phyloP scores from a whole-genome alignment of 2,797 vertebrate genomes.

The Lophotriccus pileatus region DNA sequence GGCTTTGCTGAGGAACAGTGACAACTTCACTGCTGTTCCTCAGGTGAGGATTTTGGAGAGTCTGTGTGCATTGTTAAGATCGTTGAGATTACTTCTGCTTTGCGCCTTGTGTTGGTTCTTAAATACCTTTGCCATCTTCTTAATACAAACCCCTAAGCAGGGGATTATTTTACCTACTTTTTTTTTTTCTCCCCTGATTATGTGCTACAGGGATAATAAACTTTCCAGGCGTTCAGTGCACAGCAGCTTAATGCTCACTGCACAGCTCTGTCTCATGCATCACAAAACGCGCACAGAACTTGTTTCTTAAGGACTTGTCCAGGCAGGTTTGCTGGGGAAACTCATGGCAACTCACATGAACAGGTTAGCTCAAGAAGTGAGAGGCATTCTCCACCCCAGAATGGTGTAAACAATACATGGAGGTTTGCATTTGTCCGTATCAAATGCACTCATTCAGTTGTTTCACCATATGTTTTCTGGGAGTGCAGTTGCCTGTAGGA shows the following conservation, averaged over 20 bases:
- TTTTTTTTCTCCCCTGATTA: background rate
- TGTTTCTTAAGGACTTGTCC: background rate
- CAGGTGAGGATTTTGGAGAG: background rate
- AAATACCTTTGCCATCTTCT: background rate
- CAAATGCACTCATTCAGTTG: background rate
- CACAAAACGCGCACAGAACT: background rate
- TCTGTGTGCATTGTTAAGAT: background rate
- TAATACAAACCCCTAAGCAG: background rate
- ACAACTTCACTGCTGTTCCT: background rate
- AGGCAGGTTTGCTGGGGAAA: background rate
- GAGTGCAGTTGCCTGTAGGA: background rate
- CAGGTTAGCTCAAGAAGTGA: background rate
- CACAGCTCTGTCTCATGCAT: background rate
- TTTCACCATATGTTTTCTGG: background rate
- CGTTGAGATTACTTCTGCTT: background rate
- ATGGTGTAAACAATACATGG: rapidly evolving
- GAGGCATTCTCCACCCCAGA: background rate
- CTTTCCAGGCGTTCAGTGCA: background rate
- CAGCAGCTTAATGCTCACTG: background rate
- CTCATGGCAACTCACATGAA: background rate
- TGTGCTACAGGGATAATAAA: background rate
- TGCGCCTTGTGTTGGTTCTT: background rate
- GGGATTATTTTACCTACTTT: background rate
- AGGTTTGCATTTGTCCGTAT: background rate
- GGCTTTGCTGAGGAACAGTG: background rate